phyloP scores from a whole-genome alignment of 2,888 invertebrate species.

The Drosophila neonasuta region DNA sequence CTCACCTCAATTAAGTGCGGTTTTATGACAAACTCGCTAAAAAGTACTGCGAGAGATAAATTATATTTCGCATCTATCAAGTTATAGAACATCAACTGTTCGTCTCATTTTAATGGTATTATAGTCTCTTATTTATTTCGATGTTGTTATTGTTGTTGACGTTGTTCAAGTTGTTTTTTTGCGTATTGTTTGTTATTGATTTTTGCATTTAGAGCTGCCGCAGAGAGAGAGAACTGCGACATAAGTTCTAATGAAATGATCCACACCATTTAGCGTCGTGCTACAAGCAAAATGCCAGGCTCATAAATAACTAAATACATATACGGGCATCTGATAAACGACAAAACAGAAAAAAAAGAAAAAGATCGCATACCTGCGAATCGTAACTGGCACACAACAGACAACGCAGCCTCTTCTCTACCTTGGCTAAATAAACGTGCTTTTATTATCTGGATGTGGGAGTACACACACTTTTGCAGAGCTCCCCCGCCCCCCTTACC shows the following conservation, averaged over 20 bases:
- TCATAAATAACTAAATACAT: constrained; percentile 35
- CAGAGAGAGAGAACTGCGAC: constrained; percentile 24
- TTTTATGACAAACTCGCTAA: neutral
- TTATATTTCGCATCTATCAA: neutral
- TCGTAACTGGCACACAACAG: neutral
- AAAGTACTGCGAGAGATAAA: neutral
- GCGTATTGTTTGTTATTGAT: constrained; percentile 38
- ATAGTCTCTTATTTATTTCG: constrained; percentile 26
- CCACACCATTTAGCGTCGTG: constrained; percentile 26
- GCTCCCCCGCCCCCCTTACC: neutral
- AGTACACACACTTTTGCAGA: constrained; percentile 6
- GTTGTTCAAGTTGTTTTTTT: constrained; percentile 12
- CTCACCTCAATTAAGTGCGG: neutral
- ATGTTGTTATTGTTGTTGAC: neutral
- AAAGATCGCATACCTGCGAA: neutral
- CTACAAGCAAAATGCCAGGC: constrained; percentile 23
- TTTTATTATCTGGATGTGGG: constrained; percentile 16
- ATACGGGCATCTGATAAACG: constrained; percentile 30
- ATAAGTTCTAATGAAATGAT: constrained; percentile 54
- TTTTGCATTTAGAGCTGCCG: constrained; percentile 47
- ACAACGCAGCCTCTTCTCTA: neutral
- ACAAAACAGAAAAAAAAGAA: neutral
- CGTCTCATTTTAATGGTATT: constrained; percentile 13
- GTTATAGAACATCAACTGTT: constrained; percentile 1
- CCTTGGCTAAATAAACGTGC: constrained; percentile 14